Base-by-base conservation (phyloP, 2,888 invertebrate genomes). In the Gryllus longicercus region DNA sequence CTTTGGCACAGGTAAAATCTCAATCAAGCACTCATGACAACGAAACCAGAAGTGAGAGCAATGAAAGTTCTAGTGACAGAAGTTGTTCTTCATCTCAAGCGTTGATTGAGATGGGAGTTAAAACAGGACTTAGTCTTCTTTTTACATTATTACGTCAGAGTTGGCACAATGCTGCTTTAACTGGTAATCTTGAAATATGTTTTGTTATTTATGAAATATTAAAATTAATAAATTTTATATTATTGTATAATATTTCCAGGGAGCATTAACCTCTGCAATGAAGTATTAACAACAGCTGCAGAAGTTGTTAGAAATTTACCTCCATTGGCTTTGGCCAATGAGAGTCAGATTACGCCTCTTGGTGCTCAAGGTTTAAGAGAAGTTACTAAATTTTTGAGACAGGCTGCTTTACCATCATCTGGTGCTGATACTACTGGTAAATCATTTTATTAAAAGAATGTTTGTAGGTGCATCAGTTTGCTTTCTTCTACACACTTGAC, bases 131-230 rank as follows among this genome's bases (percentile, higher is more conserved):
- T 11, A 90, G 89, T 81, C 85, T 92, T 77, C 84, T 92, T 49
- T 92, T 92, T 85, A 89, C 90, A 11, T 85, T 92, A 50, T 86
- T 92, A 25, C 86, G 87, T 82, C 90, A 91, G 84, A 91, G 90
- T 85, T 92, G 91, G 91, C 86, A 88, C 83, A 86, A 86, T 63
- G 86, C 87, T 82, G 86, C 85, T 63, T 84, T 85, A 23, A 83
- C 87, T 75, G 87, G 87, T 81, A 77, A 76, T 21, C 14, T 12
- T 74, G 5, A 74, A 74, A 74, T 5, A 21, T 74, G n/a, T 21
- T 10, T 16, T 21, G 10, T 74, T 16, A 21, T 76, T 76, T 76
- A 76, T 25, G 25, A 14, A 76, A 38, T 76, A 21, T 76, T 21
- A 76, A 21, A 38, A 76, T 81, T 10, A 51, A 50, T 50, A 49